Conservation (phyloP, 2,113 vertebrate species). For the Tragelaphus imberbis region DNA sequence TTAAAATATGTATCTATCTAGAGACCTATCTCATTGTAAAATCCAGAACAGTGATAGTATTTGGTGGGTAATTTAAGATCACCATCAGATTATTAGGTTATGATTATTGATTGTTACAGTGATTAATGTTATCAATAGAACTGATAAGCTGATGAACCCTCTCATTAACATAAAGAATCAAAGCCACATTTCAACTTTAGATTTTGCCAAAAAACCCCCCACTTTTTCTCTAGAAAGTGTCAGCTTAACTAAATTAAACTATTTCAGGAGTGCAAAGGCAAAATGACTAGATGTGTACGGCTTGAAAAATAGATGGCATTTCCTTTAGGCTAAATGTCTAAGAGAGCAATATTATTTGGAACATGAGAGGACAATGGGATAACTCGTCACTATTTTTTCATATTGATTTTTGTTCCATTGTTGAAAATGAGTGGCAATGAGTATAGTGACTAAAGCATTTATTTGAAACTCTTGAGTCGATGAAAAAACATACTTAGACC, state of each 20-base stretch:
- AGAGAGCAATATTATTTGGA: background rate
- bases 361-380: background rate
- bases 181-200: background rate
- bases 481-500: background rate
- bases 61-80: background rate
- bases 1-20: background rate
- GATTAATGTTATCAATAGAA: background rate
- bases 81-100: background rate
- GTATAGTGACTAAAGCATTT: background rate
- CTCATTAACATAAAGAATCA: background rate
- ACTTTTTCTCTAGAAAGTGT: background rate
- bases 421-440: slow-evolving; percentile 40
- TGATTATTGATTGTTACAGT: background rate
- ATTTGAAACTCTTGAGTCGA: background rate
- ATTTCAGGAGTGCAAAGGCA: background rate
- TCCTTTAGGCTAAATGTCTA: background rate
- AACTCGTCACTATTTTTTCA: slow-evolving; percentile 4
- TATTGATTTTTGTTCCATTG: slow-evolving; percentile 38
- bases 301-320: background rate
- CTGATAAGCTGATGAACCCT: background rate
- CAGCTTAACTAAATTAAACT: background rate
- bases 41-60: background rate
- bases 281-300: background rate
- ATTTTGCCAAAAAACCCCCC: background rate
- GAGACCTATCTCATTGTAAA: background rate